Evolutionary conservation across 1,140 invertebrate genomes (phyloP), one percentile per base, ranked within the genome.

Genomic region (Sycophila sp.): DNA sequence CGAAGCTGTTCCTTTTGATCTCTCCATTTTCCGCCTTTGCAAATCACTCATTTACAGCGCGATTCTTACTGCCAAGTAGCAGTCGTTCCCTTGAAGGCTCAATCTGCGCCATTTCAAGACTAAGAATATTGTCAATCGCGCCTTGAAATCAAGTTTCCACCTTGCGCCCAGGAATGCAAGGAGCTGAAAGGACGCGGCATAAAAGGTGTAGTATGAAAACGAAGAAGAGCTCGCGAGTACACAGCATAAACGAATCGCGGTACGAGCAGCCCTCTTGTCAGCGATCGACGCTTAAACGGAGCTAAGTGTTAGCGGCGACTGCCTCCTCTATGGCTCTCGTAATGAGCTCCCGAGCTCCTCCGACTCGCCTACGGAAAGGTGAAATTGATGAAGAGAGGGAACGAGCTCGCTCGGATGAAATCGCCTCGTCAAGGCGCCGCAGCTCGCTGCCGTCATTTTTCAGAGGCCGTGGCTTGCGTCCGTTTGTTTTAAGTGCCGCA

Each of bases 251-350:
- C 3, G 1, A 26, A 51, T 51, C 24, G 47, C 24, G 24, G 24
- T 24, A 32, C 17, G 32, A 70, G 42, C 73, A 45, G 73, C 36
- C 40, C 56, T 49, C 40, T 73, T 73, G 76, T 78, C 71, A 73
- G 74, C 72, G 66, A 80, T 80, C 72, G 78, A 70, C 71, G 74
- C 76, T 70, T 78, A 80, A 80, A 78, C 67, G 73, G 69, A 42
- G 69, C 73, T 80, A 76, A 81, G 79, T 47, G 72, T 75, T 77
- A 79, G 73, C 75, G 73, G 72, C 63, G 74, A 76, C 73, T 56
- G 76, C 30, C 64, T 73, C 72, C 60, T 59, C 59, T 69, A 69
- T 70, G 66, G 58, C 64, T n/a, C n/a, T 73, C 62, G 74, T 78
- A 79, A 80, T 76, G 28, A 53, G 51, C 28, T 53, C 30, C 15